Conservation (phyloP, 2,113 vertebrate species). For the Phrynosoma blainvillii region DNA sequence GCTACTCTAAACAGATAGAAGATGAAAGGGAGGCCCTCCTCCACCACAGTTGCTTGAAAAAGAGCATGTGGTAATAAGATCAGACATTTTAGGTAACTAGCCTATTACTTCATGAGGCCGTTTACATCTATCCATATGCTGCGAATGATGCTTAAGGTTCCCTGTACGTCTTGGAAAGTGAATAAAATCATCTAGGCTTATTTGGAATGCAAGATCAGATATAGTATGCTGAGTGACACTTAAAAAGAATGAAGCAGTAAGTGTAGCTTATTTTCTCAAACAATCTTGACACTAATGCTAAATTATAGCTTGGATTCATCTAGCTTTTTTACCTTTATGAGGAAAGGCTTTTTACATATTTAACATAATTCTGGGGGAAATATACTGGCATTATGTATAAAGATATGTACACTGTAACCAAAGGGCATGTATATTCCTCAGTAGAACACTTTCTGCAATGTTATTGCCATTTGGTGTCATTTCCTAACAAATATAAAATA, state of each 20-base stretch:
- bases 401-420: conserved; percentile 85
- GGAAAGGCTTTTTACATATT: conserved; percentile 90
- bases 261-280: conserved; percentile 76
- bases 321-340: conserved; percentile 80
- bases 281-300: conserved; percentile 80
- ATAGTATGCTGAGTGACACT: conserved; percentile 74
- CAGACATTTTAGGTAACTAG: conserved; percentile 59
- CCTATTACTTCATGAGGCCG: conserved; percentile 61
- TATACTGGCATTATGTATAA: conserved; percentile 89
- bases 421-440: conserved; percentile 86
- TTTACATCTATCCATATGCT: conserved; percentile 64
- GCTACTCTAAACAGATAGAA: conserved; percentile 50
- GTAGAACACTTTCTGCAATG: conserved; percentile 90
- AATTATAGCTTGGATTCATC: conserved; percentile 80
- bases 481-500: conserved; percentile 85
- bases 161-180: conserved; percentile 65
- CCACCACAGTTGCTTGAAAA: conserved; percentile 56
- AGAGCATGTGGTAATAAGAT: conserved; percentile 56
- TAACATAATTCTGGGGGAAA: conserved; percentile 88
- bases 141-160: conserved; percentile 67
- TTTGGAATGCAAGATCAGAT: conserved; percentile 74
- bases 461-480: conserved; percentile 91
- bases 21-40: conserved; percentile 50
- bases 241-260: conserved; percentile 80
- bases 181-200: conserved; percentile 74